A percentile compares a stretch with the other conserved stretches of the same genome.
These are phyloP conservation scores for Eira barbara DNA, from an alignment of 2,113 vertebrate genomes.

Conservation along the genomic window DNA sequence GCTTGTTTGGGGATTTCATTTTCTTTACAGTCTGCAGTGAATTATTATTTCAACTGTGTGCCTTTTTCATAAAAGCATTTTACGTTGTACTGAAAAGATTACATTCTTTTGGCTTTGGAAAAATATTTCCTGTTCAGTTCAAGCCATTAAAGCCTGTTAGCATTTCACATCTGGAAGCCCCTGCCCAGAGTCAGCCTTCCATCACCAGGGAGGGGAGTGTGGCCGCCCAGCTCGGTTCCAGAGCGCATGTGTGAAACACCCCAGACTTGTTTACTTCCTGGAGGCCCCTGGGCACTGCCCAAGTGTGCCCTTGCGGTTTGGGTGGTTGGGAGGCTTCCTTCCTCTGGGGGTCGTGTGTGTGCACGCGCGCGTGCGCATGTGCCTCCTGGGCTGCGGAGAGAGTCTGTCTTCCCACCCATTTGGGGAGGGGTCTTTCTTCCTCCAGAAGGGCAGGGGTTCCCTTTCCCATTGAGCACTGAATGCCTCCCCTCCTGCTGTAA, in stretches of 20 bases:
- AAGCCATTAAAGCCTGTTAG: slow-evolving; percentile 26
- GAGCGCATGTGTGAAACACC: not conserved
- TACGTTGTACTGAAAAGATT: slow-evolving; percentile 65
- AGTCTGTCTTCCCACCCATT: not conserved
- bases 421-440: not conserved
- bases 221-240: not conserved
- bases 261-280: slow-evolving; percentile 25
- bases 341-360: not conserved
- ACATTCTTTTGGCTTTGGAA: slow-evolving; percentile 70
- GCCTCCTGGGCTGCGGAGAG: too few relatives aligned
- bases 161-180: slow-evolving; percentile 34
- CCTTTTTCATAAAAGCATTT: slow-evolving; percentile 63
- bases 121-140: slow-evolving; percentile 77
- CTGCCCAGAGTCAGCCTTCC: not conserved
- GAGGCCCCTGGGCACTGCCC: not conserved
- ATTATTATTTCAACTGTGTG: slow-evolving; percentile 59
- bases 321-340: not conserved
- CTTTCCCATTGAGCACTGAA: not conserved
- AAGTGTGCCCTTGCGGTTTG: rapidly evolving
- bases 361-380: not conserved
- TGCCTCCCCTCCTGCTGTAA: too few relatives aligned
- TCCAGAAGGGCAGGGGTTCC: not conserved
- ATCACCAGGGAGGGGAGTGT: not conserved
- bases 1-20: slow-evolving; percentile 33
- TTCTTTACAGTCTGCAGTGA: slow-evolving; percentile 38